Base-by-base conservation (phyloP, 2,113 vertebrate species). In the Tragelaphus imberbis region DNA sequence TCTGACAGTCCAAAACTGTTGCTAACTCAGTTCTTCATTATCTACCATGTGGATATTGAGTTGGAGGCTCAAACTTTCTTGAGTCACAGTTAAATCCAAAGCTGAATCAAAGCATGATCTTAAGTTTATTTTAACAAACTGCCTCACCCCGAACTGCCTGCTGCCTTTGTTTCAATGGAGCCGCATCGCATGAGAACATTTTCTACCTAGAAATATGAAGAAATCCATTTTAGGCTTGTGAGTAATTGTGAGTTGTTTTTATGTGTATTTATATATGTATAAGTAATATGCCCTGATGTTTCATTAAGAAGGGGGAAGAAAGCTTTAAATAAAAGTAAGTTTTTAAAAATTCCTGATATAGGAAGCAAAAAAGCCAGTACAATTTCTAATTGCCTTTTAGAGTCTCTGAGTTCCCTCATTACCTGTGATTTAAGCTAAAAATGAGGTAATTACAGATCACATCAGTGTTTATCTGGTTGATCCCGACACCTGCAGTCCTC, bases 391-490 rank as follows among this genome's bases (percentile, higher is more conserved):
- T 98, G 95, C 95, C 68, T 98, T 96, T 96, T 98, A 97, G 94
- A 92, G 94, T 98, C 95, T 98, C 71, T 23, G 97, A 96, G 65
- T 98, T 98, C 98, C 95, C 98, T 98, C 97, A 93, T 98, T 98
- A 98, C 95, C 94, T 61, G 19, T 98, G 98, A 97, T 98, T 98
- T 98, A 98, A 98, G 90, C 95, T 98, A 98, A 97, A 98, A 98
- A 96, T 90, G 63, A 97, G 98, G 94, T 98, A 97, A 90, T 98
- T 98, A 93, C 40, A 95, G 97, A 94, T 96, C 98, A 89, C 97
- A 97, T 98, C 96, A 98, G 94, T 98, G 97, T 98, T 98, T 98
- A 97, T 94, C 91, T 97, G 88, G 84, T 97, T 98, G 94, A 65
- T 98, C 97, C 95, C 94, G 98, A 97, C 95, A 97, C 88, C 93